A percentile compares a stretch with the other conserved stretches of the same genome.
Conservation (phyloP, 1,140 invertebrate genomes). For the Eufriesea mexicana region DNA sequence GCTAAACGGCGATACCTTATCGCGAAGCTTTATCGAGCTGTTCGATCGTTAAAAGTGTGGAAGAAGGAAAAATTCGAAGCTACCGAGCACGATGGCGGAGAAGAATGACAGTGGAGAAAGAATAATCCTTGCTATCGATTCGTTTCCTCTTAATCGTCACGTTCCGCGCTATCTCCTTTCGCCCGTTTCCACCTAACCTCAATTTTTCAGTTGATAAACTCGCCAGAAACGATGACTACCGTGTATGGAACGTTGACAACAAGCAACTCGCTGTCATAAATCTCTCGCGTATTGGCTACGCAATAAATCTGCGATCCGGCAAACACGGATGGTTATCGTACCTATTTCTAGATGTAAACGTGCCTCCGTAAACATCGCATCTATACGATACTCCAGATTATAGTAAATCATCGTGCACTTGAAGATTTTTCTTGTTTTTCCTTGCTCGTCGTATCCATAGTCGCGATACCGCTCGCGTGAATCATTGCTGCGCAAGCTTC, state of each 20-base stretch:
- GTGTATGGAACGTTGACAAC: not conserved
- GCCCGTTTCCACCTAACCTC: constrained; percentile 22
- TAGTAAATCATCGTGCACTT: not conserved
- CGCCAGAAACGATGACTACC: not conserved
- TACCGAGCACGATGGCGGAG: not conserved
- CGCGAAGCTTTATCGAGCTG: not conserved
- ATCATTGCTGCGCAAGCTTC: not conserved
- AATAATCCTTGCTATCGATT: not conserved
- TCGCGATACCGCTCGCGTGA: not conserved
- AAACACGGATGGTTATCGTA: not conserved
- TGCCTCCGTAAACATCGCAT: not conserved
- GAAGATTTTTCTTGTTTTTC: not conserved
- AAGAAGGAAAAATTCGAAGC: not conserved
- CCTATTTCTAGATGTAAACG: not conserved
- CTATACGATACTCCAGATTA: constrained; percentile 1
- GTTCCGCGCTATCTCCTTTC: not conserved
- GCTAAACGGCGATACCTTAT: not conserved
- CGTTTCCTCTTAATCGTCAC: not conserved
- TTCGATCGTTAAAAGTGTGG: not conserved
- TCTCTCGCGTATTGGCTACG: not conserved
- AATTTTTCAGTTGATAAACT: not conserved
- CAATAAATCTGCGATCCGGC: constrained; percentile 19
- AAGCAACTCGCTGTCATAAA: not conserved
- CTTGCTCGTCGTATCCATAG: not conserved
- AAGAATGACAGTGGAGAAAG: not conserved